Conservation (phyloP, 2,797 vertebrate genomes). For the Tenualosa ilisha region DNA sequence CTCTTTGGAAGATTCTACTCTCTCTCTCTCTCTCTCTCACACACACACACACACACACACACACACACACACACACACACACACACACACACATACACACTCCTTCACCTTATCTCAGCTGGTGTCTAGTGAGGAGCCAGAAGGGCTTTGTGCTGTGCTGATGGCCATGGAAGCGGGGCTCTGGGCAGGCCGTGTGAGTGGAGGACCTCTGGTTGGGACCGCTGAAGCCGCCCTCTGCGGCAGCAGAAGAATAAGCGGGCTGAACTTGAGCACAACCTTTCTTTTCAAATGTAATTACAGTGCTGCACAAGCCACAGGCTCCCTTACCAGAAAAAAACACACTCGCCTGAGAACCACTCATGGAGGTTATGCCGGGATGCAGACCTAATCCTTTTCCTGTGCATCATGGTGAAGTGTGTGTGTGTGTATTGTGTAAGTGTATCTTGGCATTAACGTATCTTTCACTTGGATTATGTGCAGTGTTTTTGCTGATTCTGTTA, state of each 20-base stretch:
- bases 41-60: too few relatives aligned
- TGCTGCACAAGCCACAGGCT: slow-evolving; percentile 8
- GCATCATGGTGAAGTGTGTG: not conserved
- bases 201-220: not conserved
- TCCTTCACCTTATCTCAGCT: too few relatives aligned
- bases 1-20: not conserved
- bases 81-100: too few relatives aligned
- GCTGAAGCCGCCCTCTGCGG: not conserved
- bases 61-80: too few relatives aligned
- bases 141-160: not conserved
- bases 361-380: not conserved
- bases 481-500: too few relatives aligned
- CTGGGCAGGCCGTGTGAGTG: not conserved
- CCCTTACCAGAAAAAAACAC: not conserved
- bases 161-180: not conserved
- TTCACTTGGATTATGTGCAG: too few relatives aligned
- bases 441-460: too few relatives aligned
- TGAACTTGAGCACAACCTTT: not conserved
- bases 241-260: not conserved
- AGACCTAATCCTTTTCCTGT: not conserved
- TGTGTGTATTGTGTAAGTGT: not conserved
- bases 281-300: slow-evolving; percentile 17
- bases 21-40: not conserved
- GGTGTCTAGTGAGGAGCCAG: too few relatives aligned
- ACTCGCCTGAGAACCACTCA: not conserved